phyloP scores from a whole-genome alignment of 2,113 vertebrate genomes.

The Eudorcas thomsonii region DNA sequence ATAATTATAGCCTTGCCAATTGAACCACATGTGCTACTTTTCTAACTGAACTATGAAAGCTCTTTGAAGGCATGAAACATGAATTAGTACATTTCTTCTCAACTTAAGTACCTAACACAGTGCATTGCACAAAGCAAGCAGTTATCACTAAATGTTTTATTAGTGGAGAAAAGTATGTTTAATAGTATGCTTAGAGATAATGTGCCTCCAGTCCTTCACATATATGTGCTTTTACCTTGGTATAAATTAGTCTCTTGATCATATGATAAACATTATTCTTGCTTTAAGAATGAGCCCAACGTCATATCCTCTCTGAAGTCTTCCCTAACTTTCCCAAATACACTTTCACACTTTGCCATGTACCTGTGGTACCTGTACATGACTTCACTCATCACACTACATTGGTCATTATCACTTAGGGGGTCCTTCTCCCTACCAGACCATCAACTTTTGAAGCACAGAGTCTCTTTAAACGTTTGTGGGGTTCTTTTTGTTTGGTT shows the following conservation, averaged over 20 bases:
- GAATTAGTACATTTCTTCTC: background rate
- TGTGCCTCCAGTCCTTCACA: background rate
- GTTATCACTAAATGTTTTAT: background rate
- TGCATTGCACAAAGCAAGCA: background rate
- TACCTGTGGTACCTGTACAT: background rate
- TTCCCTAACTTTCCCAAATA: background rate
- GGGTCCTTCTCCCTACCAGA: background rate
- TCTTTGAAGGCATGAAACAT: background rate
- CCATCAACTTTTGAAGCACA: constrained; percentile 4
- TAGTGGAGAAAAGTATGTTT: background rate
- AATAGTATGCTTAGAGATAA: background rate
- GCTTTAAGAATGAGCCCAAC: background rate
- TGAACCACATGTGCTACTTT: background rate
- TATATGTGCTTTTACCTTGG: background rate
- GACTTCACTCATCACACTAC: background rate
- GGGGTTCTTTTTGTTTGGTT: background rate
- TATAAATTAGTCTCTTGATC: background rate
- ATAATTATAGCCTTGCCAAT: background rate
- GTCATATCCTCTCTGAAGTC: background rate
- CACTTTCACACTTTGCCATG: background rate
- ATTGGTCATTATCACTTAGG: background rate
- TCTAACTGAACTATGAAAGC: background rate
- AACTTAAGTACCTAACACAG: background rate
- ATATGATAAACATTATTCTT: background rate
- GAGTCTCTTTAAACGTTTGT: background rate